Conservation (phyloP, 2,797 vertebrate genomes). For the Halcyon badia region DNA sequence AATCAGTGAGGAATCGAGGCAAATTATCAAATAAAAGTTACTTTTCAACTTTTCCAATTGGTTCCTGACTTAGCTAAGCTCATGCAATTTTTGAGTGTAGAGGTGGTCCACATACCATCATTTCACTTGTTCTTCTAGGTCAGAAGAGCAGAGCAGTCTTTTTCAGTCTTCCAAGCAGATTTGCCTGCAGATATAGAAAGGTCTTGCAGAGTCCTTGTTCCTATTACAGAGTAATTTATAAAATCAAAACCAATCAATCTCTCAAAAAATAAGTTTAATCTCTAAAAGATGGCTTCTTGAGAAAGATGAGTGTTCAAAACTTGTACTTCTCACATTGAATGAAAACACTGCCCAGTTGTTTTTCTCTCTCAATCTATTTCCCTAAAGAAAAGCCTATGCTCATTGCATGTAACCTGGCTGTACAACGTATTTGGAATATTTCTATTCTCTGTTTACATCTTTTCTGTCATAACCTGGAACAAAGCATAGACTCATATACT, state of each 20-base stretch:
- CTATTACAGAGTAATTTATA: neutral
- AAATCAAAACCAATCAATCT: neutral
- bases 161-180: neutral
- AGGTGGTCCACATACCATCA: neutral
- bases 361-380: neutral
- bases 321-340: neutral
- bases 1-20: neutral
- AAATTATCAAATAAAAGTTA: neutral
- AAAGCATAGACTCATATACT: neutral
- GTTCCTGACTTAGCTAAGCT: neutral
- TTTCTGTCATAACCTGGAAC: neutral
- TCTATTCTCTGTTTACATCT: neutral
- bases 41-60: neutral
- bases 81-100: neutral
- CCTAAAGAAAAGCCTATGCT: neutral
- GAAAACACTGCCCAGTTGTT: neutral
- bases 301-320: neutral
- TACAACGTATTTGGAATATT: neutral
- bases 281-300: neutral
- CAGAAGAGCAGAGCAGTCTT: neutral
- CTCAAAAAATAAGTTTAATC: neutral
- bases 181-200: neutral
- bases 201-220: neutral
- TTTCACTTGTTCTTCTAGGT: neutral
- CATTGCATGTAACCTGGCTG: neutral